Percentiles rank a stretch among this genome's conserved stretches.
phyloP scores from a whole-genome alignment of 1,140 invertebrate genomes.

The Saccostrea echinata region DNA sequence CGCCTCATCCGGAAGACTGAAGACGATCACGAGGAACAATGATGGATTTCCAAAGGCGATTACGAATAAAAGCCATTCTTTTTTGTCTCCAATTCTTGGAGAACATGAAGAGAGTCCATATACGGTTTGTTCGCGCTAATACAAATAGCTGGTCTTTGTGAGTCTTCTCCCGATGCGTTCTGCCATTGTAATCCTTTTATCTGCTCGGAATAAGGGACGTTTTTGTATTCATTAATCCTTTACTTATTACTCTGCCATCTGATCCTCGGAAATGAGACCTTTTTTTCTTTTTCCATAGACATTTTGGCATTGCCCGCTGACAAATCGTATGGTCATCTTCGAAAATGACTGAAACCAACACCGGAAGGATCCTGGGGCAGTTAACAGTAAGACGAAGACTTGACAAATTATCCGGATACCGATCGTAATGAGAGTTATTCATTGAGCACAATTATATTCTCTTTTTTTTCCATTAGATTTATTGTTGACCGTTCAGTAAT shows the following conservation, averaged over 20 bases:
- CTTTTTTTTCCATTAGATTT: background rate
- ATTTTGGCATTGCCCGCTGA: constrained; percentile 20
- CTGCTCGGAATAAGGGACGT: constrained; percentile 33
- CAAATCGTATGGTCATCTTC: constrained; percentile 12
- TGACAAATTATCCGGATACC: constrained; percentile 34
- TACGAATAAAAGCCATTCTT: constrained; percentile 32
- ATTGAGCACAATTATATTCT: background rate
- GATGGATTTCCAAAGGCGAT: constrained; percentile 38
- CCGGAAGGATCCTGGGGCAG: constrained; percentile 19
- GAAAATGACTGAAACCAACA: constrained; percentile 20
- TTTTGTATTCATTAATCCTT: constrained; percentile 38
- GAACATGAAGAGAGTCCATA: constrained; percentile 30
- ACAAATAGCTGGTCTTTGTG: constrained; percentile 21
- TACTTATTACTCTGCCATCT: constrained; percentile 34
- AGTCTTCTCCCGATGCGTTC: constrained; percentile 26
- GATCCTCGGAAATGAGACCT: constrained; percentile 33
- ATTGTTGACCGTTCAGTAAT: background rate
- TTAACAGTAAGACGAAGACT: constrained; percentile 22
- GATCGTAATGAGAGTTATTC: background rate
- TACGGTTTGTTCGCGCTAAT: constrained; percentile 33
- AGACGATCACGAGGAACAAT: constrained; percentile 8
- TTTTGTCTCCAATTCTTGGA: constrained; percentile 27
- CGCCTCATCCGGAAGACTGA: constrained; percentile 37
- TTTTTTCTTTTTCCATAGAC: constrained; percentile 14
- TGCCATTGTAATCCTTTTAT: constrained; percentile 39